Conservation (phyloP, 2,797 vertebrate genomes). For the Lophotriccus pileatus region DNA sequence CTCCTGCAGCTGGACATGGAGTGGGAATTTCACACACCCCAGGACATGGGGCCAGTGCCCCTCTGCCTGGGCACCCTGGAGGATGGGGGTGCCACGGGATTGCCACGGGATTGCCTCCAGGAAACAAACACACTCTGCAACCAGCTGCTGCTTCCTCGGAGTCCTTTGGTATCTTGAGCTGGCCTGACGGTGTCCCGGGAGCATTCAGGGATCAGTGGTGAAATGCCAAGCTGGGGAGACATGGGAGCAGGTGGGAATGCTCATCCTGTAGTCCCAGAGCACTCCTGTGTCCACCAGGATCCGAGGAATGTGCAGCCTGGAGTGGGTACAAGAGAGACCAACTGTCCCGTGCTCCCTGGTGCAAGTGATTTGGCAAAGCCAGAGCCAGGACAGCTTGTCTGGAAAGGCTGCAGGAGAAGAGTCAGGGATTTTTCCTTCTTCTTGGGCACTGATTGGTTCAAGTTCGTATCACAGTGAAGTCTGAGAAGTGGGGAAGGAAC, state of each 20-base stretch:
- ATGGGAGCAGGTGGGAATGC: background rate
- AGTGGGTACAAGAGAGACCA: fast-evolving
- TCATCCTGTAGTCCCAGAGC: background rate
- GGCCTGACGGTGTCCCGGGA: background rate
- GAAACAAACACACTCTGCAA: background rate
- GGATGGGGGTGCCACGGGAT: background rate
- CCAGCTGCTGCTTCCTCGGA: background rate
- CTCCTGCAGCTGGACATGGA: background rate
- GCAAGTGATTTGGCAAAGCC: background rate
- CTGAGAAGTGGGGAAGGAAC: conserved; percentile 43
- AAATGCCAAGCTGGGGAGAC: background rate
- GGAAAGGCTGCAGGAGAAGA: conserved; percentile 18
- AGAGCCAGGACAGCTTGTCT: background rate
- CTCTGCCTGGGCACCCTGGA: background rate
- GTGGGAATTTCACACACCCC: background rate
- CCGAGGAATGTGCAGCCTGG: background rate
- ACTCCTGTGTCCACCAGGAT: fast-evolving
- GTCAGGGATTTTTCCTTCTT: background rate
- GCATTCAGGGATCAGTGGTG: background rate
- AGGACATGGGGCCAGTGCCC: background rate
- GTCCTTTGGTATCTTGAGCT: conserved; percentile 34
- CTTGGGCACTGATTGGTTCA: conserved; percentile 64
- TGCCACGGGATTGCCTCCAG: background rate
- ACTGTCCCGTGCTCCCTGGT: background rate
- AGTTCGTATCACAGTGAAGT: conserved; percentile 68